Evolutionary conservation across 2,888 invertebrate genomes (phyloP), one percentile per base, ranked within the genome.

Genomic region (Elaeidobius kamerunicus): DNA sequence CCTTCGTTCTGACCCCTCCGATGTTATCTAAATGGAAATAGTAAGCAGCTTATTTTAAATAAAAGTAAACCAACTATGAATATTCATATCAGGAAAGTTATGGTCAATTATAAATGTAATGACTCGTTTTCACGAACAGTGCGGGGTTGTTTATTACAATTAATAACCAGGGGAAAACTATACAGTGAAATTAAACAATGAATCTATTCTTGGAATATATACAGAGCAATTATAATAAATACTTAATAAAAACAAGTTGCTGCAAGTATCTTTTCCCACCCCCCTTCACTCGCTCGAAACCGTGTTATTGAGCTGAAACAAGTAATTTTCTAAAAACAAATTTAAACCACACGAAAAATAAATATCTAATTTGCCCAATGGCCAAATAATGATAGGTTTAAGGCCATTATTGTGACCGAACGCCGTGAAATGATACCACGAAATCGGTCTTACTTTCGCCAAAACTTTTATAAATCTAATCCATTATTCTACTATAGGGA

Each of bases 351-450:
- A 40, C 12, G 40, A 46, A 38, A 45, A 52, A 27, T 34, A 45
- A 45, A 45, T 52, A 52, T 52, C 52, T 40, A 45, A 52, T 52
- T 52, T 52, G 19, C 52, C 30, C 52, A 52, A 45, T 52, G 34
- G 20, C 28, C 45, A 45, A 39, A 45, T 52, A 52, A 52, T 52
- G 18, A 45, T 35, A 44, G 44, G 49, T 39, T 49, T 39, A 28
- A 34, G 43, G 44, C 39, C 44, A 49, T 54, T 54, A 54, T 49
- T 14, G 44, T 35, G 38, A 36, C 27, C 49, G 43, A 39, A 49
- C 23, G 44, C 48, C 54, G 44, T 54, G 54, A 54, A 54, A 54
- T 43, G 43, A 54, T 53, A 43, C 47, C 38, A 48, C 49, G 30
- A 42, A 53, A 28, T 36, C 47, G 36, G 41, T 48, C 32, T 41